phyloP scores from a whole-genome alignment of 1,140 invertebrate species.

The Zaprionus ornatus region DNA sequence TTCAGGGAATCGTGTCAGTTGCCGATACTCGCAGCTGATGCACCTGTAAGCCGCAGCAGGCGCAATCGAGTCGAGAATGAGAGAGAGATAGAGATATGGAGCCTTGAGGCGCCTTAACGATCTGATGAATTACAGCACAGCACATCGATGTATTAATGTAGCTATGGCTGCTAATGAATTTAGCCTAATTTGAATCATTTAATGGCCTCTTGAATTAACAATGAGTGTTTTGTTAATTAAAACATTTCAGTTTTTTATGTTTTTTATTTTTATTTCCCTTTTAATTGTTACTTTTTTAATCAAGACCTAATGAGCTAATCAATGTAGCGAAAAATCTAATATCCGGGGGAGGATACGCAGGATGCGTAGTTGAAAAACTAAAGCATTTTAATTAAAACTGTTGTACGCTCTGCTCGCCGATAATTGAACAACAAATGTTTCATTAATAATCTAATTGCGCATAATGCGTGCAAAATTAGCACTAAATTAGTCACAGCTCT shows the following conservation, averaged over 20 bases:
- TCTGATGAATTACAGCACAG: neutral
- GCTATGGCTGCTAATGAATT: neutral
- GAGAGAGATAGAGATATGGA: neutral
- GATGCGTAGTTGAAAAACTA: constrained; percentile 6
- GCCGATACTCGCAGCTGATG: neutral
- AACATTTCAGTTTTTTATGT: constrained; percentile 42
- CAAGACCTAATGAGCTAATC: constrained; percentile 74
- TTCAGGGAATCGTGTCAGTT: neutral
- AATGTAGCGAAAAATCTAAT: constrained; percentile 68
- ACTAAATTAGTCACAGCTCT: constrained; percentile 75
- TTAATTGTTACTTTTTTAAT: constrained; percentile 75
- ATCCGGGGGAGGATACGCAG: constrained; percentile 35
- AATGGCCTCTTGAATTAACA: constrained; percentile 59
- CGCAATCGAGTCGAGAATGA: neutral
- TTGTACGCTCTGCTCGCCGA: constrained; percentile 43
- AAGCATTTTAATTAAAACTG: constrained; percentile 75
- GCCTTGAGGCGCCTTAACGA: neutral
- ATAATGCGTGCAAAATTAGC: constrained; percentile 78
- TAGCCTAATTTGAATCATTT: constrained; percentile 23
- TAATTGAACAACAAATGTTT: constrained; percentile 78
- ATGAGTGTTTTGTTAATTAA: constrained; percentile 57
- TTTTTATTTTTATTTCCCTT: neutral
- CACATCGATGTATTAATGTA: neutral
- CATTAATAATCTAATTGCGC: constrained; percentile 81
- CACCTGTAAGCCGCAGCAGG: constrained; percentile 13